Conservation (phyloP, 2,888 invertebrate genomes). For the Drosophila borborema region DNA sequence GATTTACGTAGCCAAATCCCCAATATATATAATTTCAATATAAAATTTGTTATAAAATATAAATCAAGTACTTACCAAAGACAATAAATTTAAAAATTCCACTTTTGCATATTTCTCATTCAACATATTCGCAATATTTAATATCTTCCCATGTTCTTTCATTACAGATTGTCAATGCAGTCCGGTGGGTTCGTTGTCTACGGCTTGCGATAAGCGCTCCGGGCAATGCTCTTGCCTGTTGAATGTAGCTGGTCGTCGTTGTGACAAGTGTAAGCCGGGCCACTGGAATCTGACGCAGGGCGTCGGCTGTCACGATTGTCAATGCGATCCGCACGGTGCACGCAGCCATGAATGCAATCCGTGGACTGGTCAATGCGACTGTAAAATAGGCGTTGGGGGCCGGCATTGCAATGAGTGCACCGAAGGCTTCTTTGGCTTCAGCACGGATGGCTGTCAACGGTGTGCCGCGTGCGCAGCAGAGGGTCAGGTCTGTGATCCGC, state of each 20-base stretch:
- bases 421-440: slow-evolving; percentile 90
- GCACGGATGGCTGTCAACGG: slow-evolving; percentile 91
- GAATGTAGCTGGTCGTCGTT: slow-evolving; percentile 90
- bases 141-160: background rate
- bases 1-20: background rate
- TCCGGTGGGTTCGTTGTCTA: slow-evolving; percentile 89
- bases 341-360: slow-evolving; percentile 89
- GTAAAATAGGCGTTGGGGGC: slow-evolving; percentile 91
- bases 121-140: background rate
- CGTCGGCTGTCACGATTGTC: slow-evolving; percentile 93
- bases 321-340: slow-evolving; percentile 91
- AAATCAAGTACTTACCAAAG: background rate
- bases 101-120: background rate
- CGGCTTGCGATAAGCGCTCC: slow-evolving; percentile 90
- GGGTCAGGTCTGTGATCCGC: slow-evolving; percentile 95
- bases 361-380: slow-evolving; percentile 91
- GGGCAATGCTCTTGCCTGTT: slow-evolving; percentile 92
- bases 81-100: background rate
- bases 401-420: slow-evolving; percentile 90
- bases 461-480: slow-evolving; percentile 92
- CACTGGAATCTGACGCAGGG: slow-evolving; percentile 91
- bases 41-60: background rate
- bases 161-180: slow-evolving; percentile 95
- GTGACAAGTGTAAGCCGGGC: slow-evolving; percentile 91
- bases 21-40: background rate